Base-by-base conservation (phyloP, 2,113 vertebrate genomes). In the Cavia aperea region DNA sequence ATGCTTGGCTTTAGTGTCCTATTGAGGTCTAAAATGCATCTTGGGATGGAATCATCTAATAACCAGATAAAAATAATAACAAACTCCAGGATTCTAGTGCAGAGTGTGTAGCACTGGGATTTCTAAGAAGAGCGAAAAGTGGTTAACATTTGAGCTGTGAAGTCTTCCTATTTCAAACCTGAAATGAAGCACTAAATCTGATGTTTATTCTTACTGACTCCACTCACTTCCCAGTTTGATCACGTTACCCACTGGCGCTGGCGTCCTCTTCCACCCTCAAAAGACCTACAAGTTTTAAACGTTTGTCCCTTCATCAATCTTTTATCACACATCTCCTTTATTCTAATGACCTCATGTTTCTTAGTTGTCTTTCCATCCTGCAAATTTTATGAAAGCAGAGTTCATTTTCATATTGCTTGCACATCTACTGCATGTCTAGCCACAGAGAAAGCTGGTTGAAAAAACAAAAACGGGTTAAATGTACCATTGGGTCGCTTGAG, bases 351-450 rank as follows among this genome's bases (percentile, higher is more conserved):
- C 19, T 9, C 54, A 29, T 33, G 21, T 63, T 2, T 68, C 4
- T 3, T 21, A 62, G 5, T 33, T 77, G 54, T 88, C n/a, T 33
- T 58, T 86, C 58, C 7, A 29, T 77, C n/a, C 81, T 86, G 66
- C 51, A 95, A 66, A 79, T 79, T 73, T 51, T 72, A 18, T 82
- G 84, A 93, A 81, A 90, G 60, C 31, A 81, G n/a, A 56, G 39
- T 90, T 85, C 23, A 31, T 91, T 62, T 90, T 43, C 39, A 7
- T 60, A 39, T 68, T 85, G 18, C 14, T 68, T 19, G 43, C 26
- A 13, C 7, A 0, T 36, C 70, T 70, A 81, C 8, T 29, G 2
- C 36, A 33, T 60, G 7, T 89, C 36, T 92, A 92, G 39, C 84
- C 14, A 72, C 9, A 87, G 66, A 36, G 31, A 46, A 63, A 75